phyloP scores from a whole-genome alignment of 2,888 invertebrate species.

The Metacarcinus magister region DNA sequence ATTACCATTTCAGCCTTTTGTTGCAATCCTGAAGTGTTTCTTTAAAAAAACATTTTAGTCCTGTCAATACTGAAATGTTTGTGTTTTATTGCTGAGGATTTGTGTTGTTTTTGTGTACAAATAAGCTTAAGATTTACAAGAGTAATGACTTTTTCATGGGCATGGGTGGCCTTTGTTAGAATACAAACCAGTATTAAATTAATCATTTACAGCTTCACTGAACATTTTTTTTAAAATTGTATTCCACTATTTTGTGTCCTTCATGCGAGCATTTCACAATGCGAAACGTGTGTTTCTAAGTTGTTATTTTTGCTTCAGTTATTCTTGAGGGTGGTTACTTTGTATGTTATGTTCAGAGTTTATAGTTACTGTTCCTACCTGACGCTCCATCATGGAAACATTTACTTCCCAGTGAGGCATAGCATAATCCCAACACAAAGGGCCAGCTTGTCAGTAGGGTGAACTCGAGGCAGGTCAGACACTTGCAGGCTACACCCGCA shows the following conservation, averaged over 20 bases:
- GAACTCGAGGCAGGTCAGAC: background rate
- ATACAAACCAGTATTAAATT: background rate
- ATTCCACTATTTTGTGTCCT: background rate
- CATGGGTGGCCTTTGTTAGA: too few species aligned
- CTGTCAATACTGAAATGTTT: background rate
- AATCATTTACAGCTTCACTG: background rate
- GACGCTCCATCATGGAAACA: background rate
- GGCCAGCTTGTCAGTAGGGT: background rate
- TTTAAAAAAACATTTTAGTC: background rate
- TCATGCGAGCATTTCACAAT: background rate
- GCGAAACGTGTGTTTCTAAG: background rate
- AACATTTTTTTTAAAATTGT: background rate
- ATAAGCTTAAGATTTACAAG: background rate
- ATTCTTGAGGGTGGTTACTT: background rate
- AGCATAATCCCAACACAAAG: background rate
- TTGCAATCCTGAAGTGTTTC: too few species aligned
- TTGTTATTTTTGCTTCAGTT: background rate
- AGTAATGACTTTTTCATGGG: background rate
- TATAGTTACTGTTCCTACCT: background rate
- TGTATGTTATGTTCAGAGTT: background rate
- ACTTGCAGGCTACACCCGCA: background rate
- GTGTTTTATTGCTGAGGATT: background rate
- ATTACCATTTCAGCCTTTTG: too few species aligned
- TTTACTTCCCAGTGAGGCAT: background rate
- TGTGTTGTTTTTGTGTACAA: background rate